Conservation (phyloP, 2,888 invertebrate genomes). For the Sinopyrophorus schimmeli region DNA sequence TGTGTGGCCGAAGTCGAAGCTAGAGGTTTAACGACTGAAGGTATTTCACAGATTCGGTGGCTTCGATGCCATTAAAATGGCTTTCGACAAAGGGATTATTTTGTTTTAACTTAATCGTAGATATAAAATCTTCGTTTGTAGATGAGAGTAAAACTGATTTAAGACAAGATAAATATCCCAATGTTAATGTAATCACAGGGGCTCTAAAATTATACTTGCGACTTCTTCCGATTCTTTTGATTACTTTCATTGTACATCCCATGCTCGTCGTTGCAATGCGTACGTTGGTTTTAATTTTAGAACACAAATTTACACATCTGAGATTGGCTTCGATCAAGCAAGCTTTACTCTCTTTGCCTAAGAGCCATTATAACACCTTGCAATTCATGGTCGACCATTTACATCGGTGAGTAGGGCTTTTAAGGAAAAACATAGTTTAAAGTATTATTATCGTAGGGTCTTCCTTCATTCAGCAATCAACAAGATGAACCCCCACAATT, state of each 20-base stretch:
- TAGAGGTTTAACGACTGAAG: slow-evolving; percentile 83
- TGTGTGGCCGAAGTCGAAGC: slow-evolving; percentile 87
- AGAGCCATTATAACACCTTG: too few species aligned
- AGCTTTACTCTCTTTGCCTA: too few species aligned
- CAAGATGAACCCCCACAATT: too few species aligned
- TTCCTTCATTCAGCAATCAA: too few species aligned
- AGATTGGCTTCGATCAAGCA: too few species aligned
- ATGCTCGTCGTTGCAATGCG: slow-evolving; percentile 72
- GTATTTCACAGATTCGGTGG: slow-evolving; percentile 91
- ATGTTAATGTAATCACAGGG: slow-evolving; percentile 90
- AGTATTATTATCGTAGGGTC: too few species aligned
- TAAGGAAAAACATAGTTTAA: too few species aligned
- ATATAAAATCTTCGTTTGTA: slow-evolving; percentile 50
- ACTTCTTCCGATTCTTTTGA: slow-evolving; percentile 83
- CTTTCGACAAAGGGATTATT: slow-evolving; percentile 86
- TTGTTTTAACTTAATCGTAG: too few species aligned
- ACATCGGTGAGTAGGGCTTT: too few species aligned
- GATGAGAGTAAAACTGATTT: slow-evolving; percentile 84
- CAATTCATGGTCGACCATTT: too few species aligned
- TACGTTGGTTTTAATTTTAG: slow-evolving; percentile 60
- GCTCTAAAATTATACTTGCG: slow-evolving; percentile 88
- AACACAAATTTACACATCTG: too few species aligned
- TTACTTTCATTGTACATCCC: slow-evolving; percentile 86
- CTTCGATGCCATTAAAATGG: slow-evolving; percentile 84
- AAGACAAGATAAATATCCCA: slow-evolving; percentile 73